Base-by-base conservation (phyloP, 2,113 vertebrate genomes). In the Rhabdornis inornatus region DNA sequence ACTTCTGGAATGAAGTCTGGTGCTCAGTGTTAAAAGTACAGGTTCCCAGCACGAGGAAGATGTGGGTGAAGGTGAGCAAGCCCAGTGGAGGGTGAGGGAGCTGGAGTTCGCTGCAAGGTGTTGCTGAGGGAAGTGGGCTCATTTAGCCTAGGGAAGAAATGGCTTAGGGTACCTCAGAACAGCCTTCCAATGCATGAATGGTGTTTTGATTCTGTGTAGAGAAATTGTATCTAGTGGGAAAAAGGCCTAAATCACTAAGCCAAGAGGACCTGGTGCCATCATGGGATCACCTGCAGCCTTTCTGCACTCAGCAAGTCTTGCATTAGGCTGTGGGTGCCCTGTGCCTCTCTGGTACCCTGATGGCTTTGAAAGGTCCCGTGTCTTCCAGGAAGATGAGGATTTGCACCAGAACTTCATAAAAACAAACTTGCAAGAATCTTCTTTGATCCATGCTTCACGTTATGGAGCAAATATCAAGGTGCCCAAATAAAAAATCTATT, bases 361-460 rank as follows among this genome's bases (percentile, higher is more conserved):
- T 27, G 65, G 39, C 33, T 74, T 33, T 82, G 40, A 39, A 61
- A 65, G 27, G 37, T 35, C 37, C 7, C 23, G 30, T 11, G 52
- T 39, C 37, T 33, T 70, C 50, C 27, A 31, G 30, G n/a, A 28
- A 60, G 20, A 47, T n/a, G 27, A 69, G 17, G 28, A 17, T 60
- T 82, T 69, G 55, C 53, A 88, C 55, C 44, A 92, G 50, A 82
- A 92, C 28, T 82, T 81, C 33, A 50, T 5, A 78, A 56, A 64
- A 47, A 35, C 24, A 70, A 74, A 44, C 50, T 15, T 52, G 16
- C 31, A 33, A 21, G 5, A 20, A 65, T 53, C n/a, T 61, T 28
- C 22, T 78, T 35, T 53, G 22, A 44, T 40, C 15, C 19, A 15
- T 23, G 37, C 52, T 92, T 85, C 47, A 31, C 1, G 4, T 40